Conservation (phyloP, 1,140 invertebrate genomes). For the Eciton burchellii region DNA sequence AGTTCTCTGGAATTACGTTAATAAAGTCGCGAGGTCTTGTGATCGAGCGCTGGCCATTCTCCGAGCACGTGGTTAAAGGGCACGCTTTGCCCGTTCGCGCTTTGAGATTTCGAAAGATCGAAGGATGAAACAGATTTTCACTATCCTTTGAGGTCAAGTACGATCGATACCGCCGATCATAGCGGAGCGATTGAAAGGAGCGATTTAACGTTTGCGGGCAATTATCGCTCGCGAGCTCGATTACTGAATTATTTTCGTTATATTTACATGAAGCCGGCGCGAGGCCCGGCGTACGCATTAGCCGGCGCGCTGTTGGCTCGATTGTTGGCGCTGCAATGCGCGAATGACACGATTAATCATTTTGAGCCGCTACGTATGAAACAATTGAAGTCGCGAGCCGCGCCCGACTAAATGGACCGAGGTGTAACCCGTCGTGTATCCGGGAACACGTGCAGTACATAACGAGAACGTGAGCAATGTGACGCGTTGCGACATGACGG, state of each 20-base stretch:
- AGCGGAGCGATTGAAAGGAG: neutral
- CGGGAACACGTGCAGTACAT: slow-evolving; percentile 52
- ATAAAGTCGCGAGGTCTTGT: no score
- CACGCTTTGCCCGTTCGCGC: no score
- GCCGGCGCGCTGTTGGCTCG: slow-evolving; percentile 32
- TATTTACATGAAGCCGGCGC: slow-evolving; percentile 26
- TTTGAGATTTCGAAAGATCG: no score
- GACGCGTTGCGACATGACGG: slow-evolving; percentile 43
- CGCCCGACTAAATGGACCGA: slow-evolving; percentile 48
- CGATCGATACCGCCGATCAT: slow-evolving; percentile 35
- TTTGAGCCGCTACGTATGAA: slow-evolving; percentile 56
- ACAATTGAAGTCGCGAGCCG: slow-evolving; percentile 58
- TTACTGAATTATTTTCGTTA: slow-evolving; percentile 26
- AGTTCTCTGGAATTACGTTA: no score
- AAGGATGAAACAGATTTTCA: no score
- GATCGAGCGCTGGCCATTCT: no score
- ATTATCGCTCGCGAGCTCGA: slow-evolving; percentile 25
- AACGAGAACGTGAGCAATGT: slow-evolving; percentile 51
- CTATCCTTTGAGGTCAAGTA: no score
- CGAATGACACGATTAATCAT: slow-evolving; percentile 58
- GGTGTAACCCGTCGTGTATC: slow-evolving; percentile 60
- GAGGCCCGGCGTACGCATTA: slow-evolving; percentile 28
- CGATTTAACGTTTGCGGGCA: slow-evolving; percentile 41
- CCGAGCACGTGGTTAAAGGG: no score
- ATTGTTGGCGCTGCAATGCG: slow-evolving; percentile 49